Base-by-base conservation (phyloP, 2,797 vertebrate species). In the Buphagus erythrorhynchus region DNA sequence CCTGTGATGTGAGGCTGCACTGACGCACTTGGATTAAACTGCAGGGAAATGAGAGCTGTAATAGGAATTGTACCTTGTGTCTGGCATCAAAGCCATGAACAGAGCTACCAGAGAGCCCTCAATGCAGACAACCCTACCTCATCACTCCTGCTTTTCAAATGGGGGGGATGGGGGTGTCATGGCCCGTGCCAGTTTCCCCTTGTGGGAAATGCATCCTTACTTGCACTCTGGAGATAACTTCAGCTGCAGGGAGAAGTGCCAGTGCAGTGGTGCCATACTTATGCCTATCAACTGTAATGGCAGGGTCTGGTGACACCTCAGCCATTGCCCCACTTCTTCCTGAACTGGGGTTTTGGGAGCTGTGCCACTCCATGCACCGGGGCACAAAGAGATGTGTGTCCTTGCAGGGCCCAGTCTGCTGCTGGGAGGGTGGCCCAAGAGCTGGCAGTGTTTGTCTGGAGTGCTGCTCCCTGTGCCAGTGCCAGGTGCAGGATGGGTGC, bases 351-450 rank as follows among this genome's bases (percentile, higher is more conserved):
- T 45, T 63, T 40, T 54, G 61, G 58, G 35, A 83, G 11, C 49
- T 38, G 51, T 5, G 35, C 52, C 1, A 2, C 72, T 49, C 57
- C 3, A 0, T 10, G 45, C 51, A 43, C 9, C 0, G 0, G 43
- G 33, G 42, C 52, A 62, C 52, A 59, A 24, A 51, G 79, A 86
- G 48, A 40, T 16, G 40, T 40, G 16, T 20, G 75, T 43, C 42
- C 51, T 28, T 29, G 24, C 36, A 58, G 18, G 28, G 45, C 13
- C 33, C 20, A 40, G 42, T 55, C 6, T 2, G 18, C 57, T 42
- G n/a, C 26, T 25, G 8, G 67, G 31, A 76, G 49, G 54, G 21
- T 3, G 3, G 46, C 43, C 16, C 6, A 16, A 67, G 74, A 43
- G 88, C 26, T n/a, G 67, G 36, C 16, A 42, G 45, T 57, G 51